Conservation (phyloP, 2,797 vertebrate species). For the Chiloscyllium punctatum region DNA sequence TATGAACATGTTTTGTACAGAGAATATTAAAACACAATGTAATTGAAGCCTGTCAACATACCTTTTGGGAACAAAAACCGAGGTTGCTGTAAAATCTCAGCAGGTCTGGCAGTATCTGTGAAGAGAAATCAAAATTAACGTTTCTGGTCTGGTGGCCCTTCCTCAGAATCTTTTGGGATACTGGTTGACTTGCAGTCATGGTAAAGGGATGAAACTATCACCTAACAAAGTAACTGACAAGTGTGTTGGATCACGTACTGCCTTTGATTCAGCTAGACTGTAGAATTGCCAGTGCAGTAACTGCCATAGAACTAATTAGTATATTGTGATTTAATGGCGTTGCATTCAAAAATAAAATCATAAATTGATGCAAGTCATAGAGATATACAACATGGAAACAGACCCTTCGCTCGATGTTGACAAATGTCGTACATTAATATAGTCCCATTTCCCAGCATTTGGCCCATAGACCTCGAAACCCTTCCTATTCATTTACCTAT, state of each 20-base stretch:
- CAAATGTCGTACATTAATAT: too few relatives aligned
- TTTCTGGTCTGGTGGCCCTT: too few relatives aligned
- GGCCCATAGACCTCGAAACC: too few relatives aligned
- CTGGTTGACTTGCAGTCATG: neutral
- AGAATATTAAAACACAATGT: neutral
- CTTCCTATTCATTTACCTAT: too few relatives aligned
- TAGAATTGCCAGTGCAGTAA: neutral
- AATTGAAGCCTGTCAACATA: neutral
- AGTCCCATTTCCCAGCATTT: too few relatives aligned
- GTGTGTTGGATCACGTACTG: neutral
- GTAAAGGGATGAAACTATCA: neutral
- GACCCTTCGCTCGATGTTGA: too few relatives aligned
- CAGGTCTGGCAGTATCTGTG: too few relatives aligned
- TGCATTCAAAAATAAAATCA: neutral
- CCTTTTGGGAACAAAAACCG: neutral
- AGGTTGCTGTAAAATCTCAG: too few relatives aligned
- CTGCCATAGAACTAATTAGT: neutral
- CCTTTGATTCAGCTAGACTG: neutral
- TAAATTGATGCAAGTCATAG: neutral
- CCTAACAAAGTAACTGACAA: neutral
- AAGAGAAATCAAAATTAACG: too few relatives aligned
- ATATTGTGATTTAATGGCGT: neutral
- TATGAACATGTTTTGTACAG: neutral
- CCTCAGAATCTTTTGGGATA: neutral
- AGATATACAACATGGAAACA: too few relatives aligned